Evolutionary conservation across 2,113 vertebrate species (phyloP).

Genomic region (Eonycteris spelaea): DNA sequence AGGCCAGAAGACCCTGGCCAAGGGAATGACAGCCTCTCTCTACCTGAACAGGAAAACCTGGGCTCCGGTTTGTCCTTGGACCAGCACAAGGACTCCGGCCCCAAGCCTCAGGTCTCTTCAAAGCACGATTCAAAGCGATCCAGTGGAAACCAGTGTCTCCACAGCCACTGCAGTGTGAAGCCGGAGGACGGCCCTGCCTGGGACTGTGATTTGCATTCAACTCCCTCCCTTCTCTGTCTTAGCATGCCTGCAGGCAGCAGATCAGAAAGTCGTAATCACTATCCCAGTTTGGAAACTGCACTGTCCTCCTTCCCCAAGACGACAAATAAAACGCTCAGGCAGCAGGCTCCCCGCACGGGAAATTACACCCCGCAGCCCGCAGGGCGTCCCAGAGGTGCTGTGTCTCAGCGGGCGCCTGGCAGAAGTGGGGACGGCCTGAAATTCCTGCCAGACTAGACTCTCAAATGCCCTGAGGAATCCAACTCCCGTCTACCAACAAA

Average conservation of each 20-base stretch:
- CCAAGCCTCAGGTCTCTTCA: background rate
- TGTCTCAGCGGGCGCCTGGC: background rate
- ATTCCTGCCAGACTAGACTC: background rate
- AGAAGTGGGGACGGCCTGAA: background rate
- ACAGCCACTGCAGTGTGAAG: background rate
- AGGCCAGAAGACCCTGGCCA: background rate
- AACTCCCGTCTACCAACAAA: background rate
- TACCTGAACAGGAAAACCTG: background rate
- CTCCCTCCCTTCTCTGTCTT: conserved; percentile 22
- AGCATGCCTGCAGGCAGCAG: conserved; percentile 39
- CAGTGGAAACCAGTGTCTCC: conserved; percentile 37
- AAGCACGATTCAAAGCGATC: conserved; percentile 29
- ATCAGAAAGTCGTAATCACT: conserved; percentile 44
- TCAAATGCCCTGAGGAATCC: background rate
- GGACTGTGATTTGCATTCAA: conserved; percentile 7
- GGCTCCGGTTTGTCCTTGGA: background rate
- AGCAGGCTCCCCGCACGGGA: background rate
- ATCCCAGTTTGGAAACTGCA: conserved; percentile 36
- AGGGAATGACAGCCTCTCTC: background rate
- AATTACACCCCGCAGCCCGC: background rate
- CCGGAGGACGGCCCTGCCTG: conserved; percentile 32
- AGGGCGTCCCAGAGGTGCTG: background rate
- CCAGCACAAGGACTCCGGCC: background rate
- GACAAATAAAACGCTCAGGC: background rate
- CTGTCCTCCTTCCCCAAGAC: background rate